Base-by-base conservation (phyloP, 2,113 vertebrate species). In the Polypterus senegalus region DNA sequence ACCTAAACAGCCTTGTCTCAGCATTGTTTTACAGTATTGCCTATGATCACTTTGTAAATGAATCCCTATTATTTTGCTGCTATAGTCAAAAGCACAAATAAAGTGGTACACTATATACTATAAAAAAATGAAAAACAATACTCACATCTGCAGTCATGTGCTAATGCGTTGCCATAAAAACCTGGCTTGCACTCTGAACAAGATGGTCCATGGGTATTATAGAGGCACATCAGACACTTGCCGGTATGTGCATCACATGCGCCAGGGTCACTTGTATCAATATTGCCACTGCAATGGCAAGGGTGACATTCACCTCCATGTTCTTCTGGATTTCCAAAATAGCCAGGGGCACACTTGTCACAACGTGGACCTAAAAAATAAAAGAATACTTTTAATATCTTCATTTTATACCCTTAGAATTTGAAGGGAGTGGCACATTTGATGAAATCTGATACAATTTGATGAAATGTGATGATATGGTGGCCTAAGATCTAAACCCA, bases 241-340 rank as follows among this genome's bases (percentile, higher is more conserved):
- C 91, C 91, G 0, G 79, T 89, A 46, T 8, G 76, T 1, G 81
- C 76, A 72, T 95, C 83, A 5, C 90, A 97, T 47, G 91, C 82
- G 9, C 70, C 81, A 0, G 87, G 85, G 64, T 93, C 89, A 0
- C 74, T 74, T 65, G 82, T 3, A 0, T 89, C 82, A 0, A 90
- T 90, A 78, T 96, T 95, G 60, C 82, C 79, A 57, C 83, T 92
- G 76, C 90, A 97, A 55, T 87, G 76, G 63, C 91, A 94, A 1
- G 83, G 87, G 3, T 72, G 66, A 67, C 88, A 93, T 5, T 47
- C 70, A 0, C 88, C 88, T 0, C 81, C 76, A 1, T 73, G 67
- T 7, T 60, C 72, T 65, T 83, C 79, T 0, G 89, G 85, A 4
- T 62, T 68, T 11, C 91, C 92, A 0, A 89, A 91, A 73, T 89